Base-by-base conservation (phyloP, 2,888 invertebrate genomes). In the Sphinx pinastri region DNA sequence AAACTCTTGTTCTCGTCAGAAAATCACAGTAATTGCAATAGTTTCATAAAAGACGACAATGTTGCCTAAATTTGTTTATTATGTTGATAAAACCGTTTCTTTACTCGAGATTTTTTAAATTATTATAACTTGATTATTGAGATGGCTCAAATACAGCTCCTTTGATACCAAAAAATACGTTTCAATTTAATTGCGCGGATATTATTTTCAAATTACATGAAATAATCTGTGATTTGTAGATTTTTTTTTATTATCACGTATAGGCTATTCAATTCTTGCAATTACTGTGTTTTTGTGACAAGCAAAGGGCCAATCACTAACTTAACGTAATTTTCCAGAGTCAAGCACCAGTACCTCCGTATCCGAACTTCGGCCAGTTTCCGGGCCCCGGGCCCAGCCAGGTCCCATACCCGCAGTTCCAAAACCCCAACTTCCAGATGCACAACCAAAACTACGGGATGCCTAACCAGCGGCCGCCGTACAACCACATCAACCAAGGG, bases 401-500 rank as follows among this genome's bases (percentile, higher is more conserved):
- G 70, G 80, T 88, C 25, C 91, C 89, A 1, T 84, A 81, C 82
- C 90, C 90, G 2, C 85, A 85, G 71, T 88, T 86, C 83, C 83
- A 84, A 52, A 84, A 84, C 72, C 87, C 86, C 0, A 86, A 84
- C 73, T 86, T 84, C 78, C 81, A 81, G 47, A 79, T 79, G 47
- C 84, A 81, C 71, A 82, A 81, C 77, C 81, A 74, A 63, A 72
- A 59, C 70, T 76, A 70, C 72, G 72, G 72, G 68, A 55, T 71
- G 71, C 73, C 74, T 63, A 74, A 58, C 68, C 78, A 73, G 51
- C 72, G 74, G 67, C 70, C 55, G 25, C 75, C 55, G 2, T 74
- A 67, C 68, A 74, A 73, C 70, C 73, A 71, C 58, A 67, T 67
- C 71, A 71, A 67, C 72, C 72, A 71, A 66, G 72, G 73, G 49